Percentiles rank a stretch among this genome's conserved stretches.
Evolutionary conservation across 2,797 vertebrate species (phyloP).

Genomic region (Tiaroga cobitis): DNA sequence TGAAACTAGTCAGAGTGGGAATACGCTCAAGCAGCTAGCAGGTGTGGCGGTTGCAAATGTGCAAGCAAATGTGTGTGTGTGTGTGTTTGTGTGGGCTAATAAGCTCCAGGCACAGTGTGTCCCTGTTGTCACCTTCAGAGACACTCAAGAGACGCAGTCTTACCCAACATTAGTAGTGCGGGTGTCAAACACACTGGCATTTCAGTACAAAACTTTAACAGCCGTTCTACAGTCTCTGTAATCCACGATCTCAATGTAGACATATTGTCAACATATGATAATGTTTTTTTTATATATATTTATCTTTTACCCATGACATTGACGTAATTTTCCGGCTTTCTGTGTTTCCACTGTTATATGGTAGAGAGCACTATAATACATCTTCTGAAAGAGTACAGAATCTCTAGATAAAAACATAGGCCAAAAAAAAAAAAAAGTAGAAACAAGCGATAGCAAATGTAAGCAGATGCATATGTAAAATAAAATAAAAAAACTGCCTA

Average conservation of each 20-base stretch:
- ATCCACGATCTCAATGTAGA: not conserved
- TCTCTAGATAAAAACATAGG: no score
- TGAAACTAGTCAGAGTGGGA: not conserved
- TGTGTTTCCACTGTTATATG: no score
- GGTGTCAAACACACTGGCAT: slow-evolving; percentile 23
- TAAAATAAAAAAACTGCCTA: no score
- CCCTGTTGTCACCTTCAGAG: slow-evolving; percentile 56
- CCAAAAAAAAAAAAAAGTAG: no score
- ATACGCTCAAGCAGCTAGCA: not conserved
- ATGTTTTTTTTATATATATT: not conserved
- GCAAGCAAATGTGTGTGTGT: not conserved
- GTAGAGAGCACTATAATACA: no score
- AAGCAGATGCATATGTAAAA: no score
- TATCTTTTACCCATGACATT: no score
- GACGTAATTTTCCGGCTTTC: no score
- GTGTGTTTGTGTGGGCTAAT: not conserved
- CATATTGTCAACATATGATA: not conserved
- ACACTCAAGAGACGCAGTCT: slow-evolving; percentile 1
- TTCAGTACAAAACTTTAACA: not conserved
- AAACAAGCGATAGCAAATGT: no score
- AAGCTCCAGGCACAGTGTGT: slow-evolving; percentile 31
- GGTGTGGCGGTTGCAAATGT: slow-evolving; percentile 9
- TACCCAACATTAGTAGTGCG: not conserved
- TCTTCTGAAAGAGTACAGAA: no score
- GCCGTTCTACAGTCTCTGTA: not conserved